Evolutionary conservation across 2,888 invertebrate species (phyloP).

Genomic region (Drosophila quinaria): DNA sequence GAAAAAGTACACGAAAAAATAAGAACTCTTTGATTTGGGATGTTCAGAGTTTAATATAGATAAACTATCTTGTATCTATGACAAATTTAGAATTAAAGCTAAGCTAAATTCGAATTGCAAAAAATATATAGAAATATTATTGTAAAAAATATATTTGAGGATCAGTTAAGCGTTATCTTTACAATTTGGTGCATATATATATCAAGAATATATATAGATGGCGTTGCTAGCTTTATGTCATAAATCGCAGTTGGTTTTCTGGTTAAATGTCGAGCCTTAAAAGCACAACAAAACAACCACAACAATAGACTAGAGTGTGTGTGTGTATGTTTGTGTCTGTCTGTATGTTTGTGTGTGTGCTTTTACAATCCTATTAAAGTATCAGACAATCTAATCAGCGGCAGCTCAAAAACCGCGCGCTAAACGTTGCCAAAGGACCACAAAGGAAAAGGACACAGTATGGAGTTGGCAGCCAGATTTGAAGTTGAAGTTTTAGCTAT

Average conservation of each 20-base stretch:
- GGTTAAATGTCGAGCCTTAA: conserved; percentile 23
- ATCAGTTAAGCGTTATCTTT: background rate
- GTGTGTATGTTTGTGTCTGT: conserved; percentile 12
- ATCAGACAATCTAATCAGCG: conserved; percentile 79
- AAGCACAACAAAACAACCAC: conserved; percentile 24
- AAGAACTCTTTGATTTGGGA: background rate
- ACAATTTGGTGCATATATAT: background rate
- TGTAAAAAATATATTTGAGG: background rate
- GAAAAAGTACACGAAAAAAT: conserved; percentile 14
- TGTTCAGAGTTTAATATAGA: background rate
- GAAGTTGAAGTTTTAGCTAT: conserved; percentile 40
- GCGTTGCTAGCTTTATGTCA: conserved; percentile 8
- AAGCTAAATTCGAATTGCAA: background rate
- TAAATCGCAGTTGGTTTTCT: conserved; percentile 5
- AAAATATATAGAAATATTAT: background rate
- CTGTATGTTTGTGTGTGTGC: conserved; percentile 46
- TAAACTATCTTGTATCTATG: background rate
- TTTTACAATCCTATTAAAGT: conserved; percentile 78
- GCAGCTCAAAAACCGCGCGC: conserved; percentile 73
- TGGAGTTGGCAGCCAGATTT: background rate
- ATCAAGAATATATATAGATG: too few species aligned
- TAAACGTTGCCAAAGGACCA: conserved; percentile 69
- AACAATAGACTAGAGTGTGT: conserved; percentile 18
- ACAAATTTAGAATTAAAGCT: background rate
- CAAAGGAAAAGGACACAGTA: conserved; percentile 33